Percentiles rank a stretch among this genome's conserved stretches.
phyloP scores from a whole-genome alignment of 2,888 invertebrate species.

The Gymnoscelis rufifasciata region DNA sequence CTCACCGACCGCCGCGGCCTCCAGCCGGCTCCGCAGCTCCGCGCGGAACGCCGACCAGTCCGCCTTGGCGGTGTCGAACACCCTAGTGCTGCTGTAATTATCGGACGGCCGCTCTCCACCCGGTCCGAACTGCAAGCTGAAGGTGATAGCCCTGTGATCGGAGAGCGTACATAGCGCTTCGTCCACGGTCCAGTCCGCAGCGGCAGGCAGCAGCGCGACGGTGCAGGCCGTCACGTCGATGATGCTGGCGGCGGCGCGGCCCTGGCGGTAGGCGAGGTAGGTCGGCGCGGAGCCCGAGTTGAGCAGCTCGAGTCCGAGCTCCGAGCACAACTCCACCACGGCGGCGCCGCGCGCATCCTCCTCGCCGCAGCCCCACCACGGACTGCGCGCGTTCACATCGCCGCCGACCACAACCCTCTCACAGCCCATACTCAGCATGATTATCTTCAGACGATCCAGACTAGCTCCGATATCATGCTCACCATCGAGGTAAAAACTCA shows the following conservation, averaged over 20 bases:
- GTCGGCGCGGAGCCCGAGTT: constrained; percentile 1
- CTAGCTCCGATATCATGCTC: background rate
- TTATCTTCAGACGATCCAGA: no score
- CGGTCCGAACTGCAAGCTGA: background rate
- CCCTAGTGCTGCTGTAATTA: background rate
- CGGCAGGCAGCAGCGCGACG: background rate
- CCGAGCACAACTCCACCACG: background rate
- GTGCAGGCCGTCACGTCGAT: constrained; percentile 11
- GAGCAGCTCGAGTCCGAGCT: constrained; percentile 1
- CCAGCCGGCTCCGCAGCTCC: background rate
- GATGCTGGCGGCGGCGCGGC: background rate
- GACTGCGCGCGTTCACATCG: constrained; percentile 5
- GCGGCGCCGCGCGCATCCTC: constrained; percentile 6
- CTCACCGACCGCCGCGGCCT: no score
- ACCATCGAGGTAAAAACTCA: background rate
- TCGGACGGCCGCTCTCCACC: background rate
- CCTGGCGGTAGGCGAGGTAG: background rate
- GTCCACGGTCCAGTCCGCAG: background rate
- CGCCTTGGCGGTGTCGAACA: background rate
- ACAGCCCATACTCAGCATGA: background rate
- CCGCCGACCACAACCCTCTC: background rate
- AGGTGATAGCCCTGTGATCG: background rate
- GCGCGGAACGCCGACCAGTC: background rate
- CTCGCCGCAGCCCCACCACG: constrained; percentile 7
- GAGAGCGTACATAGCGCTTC: background rate